Evolutionary conservation across 2,113 vertebrate genomes (phyloP).

Genomic region (Irena cyanogastra): DNA sequence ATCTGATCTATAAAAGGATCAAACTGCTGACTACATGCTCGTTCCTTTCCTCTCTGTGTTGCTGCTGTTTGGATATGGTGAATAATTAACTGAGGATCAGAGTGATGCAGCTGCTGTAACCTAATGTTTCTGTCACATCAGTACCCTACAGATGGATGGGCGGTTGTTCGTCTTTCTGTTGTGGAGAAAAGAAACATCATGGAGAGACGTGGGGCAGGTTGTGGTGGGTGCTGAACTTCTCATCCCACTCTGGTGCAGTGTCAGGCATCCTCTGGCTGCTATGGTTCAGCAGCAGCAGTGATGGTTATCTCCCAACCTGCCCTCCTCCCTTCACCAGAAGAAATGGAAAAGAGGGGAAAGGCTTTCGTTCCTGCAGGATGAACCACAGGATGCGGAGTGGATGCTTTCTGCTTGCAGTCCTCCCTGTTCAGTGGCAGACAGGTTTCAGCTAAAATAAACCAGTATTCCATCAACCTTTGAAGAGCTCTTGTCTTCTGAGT

Average conservation of each 20-base stretch:
- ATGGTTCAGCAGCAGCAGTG: not conserved
- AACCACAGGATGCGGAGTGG: not conserved
- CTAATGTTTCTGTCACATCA: not conserved
- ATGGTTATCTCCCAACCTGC: not conserved
- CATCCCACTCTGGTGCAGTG: fast-evolving
- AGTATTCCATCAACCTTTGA: not conserved
- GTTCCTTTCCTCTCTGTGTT: not conserved
- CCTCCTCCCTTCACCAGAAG: not conserved
- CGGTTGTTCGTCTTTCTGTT: not conserved
- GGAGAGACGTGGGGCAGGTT: fast-evolving
- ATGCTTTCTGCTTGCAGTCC: not conserved
- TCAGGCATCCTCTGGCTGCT: not conserved
- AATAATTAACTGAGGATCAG: not conserved
- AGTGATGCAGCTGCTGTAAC: not conserved
- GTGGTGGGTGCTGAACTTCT: fast-evolving
- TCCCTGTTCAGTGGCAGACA: not conserved
- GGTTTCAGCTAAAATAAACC: conserved; percentile 12
- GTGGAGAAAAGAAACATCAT: fast-evolving
- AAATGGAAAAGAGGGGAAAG: not conserved
- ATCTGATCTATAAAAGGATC: not conserved
- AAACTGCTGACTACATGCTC: not conserved
- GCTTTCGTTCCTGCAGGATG: not conserved
- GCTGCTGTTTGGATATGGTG: not conserved
- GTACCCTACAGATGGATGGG: not conserved
- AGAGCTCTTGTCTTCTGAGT: not conserved